Base-by-base conservation (phyloP, 2,797 vertebrate species). In the Microctenopoma steveboyesi region DNA sequence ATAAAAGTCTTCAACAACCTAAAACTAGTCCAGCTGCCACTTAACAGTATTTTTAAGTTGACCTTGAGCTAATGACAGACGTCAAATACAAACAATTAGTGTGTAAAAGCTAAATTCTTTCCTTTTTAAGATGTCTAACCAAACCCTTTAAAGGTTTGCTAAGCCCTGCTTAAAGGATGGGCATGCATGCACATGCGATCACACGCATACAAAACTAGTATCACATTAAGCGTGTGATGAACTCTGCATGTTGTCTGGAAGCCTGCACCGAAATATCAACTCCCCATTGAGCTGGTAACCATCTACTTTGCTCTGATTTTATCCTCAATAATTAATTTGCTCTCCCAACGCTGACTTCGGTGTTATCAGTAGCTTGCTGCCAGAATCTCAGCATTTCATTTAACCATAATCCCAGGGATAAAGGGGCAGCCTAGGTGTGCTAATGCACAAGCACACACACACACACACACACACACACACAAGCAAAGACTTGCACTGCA, bases 261-360 rank as follows among this genome's bases (percentile, higher is more conserved):
- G 77, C 81, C 81, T 74, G 80, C 48, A 75, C 78, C 18, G 51
- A 89, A 89, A 91, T 92, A 92, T 92, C 91, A 92, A 91, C 82
- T 92, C 88, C 87, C 85, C 78, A 74, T 87, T 68, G 83, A 90
- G 73, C 68, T 69, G 12, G 83, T 86, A 89, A 91, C 89, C 82
- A 92, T 92, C 90, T 88, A 70, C 60, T 76, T 71, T 27, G 18
- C 83, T 78, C 82, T 76, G 91, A 93, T 92, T 91, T 92, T 92
- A 91, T 92, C 91, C 86, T 64, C 83, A 89, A 90, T 90, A 92
- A 92, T 92, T 92, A 91, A 92, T 92, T 92, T 91, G 83, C 82
- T 84, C 75, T 86, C 79, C 79, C 78, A 86, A 86, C 45, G 48
- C 79, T 16, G 81, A 83, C 84, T 81, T 79, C 66, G 15, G 86